phyloP scores from a whole-genome alignment of 2,797 vertebrate species.

The Cercopithecus hamlyni region DNA sequence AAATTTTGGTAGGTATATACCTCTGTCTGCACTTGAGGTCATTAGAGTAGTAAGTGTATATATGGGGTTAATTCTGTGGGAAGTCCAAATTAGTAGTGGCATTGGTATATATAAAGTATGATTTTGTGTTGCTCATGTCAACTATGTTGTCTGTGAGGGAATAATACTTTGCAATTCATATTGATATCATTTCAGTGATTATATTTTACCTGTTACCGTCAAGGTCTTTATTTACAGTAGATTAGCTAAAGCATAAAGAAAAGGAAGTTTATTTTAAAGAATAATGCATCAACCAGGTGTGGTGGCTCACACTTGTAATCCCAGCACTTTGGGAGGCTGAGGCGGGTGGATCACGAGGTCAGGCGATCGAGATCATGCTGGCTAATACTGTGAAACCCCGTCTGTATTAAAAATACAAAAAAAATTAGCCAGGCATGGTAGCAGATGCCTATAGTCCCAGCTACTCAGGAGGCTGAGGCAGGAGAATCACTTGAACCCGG shows the following conservation, averaged over 20 bases:
- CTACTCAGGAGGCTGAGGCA: too few relatives aligned
- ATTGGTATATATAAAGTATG: neutral
- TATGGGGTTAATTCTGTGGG: neutral
- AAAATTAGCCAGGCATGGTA: too few relatives aligned
- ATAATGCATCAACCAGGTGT: neutral
- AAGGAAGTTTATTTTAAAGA: neutral
- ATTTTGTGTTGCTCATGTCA: neutral
- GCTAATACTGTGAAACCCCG: too few relatives aligned
- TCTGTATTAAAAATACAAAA: too few relatives aligned
- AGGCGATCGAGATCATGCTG: too few relatives aligned
- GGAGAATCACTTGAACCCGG: too few relatives aligned
- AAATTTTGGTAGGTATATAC: neutral
- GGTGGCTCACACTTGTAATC: too few relatives aligned
- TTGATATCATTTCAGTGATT: neutral
- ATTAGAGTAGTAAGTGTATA: neutral
- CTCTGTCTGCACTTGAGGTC: neutral
- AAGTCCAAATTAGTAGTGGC: neutral
- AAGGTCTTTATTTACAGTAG: neutral
- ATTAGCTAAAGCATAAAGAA: neutral
- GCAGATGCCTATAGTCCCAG: too few relatives aligned
- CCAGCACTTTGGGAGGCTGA: too few relatives aligned
- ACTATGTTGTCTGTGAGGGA: neutral
- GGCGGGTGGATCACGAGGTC: too few relatives aligned
- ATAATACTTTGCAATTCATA: constrained; percentile 8
- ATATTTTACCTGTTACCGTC: neutral